phyloP scores from a whole-genome alignment of 2,797 vertebrate genomes.

The Accipiter superciliosus region DNA sequence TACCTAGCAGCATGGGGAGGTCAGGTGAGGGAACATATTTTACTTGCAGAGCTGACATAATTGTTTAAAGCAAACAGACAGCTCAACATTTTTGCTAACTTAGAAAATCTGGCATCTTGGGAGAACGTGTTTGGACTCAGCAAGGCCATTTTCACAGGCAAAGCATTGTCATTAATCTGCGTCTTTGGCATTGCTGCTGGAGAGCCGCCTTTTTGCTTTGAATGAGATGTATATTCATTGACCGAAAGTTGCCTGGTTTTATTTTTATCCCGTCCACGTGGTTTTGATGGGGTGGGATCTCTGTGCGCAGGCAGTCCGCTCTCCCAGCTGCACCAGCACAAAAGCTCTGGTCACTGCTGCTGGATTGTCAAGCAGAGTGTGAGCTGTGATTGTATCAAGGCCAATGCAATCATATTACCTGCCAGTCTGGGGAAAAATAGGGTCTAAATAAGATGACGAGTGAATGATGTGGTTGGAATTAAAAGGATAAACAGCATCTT shows the following conservation, averaged over 20 bases:
- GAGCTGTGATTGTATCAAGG: constrained; percentile 5
- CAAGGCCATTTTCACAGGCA: constrained; percentile 31
- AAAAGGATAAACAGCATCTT: constrained; percentile 34
- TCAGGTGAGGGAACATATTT: constrained; percentile 19
- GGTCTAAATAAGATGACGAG: constrained; percentile 8
- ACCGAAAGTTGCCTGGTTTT: constrained; percentile 18
- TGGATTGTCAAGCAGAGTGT: not conserved
- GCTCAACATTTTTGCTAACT: constrained; percentile 54
- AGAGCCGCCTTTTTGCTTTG: constrained; percentile 20
- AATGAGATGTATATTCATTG: constrained; percentile 27
- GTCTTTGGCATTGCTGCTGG: constrained; percentile 26
- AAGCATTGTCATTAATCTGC: constrained; percentile 33
- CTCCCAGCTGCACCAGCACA: constrained; percentile 39
- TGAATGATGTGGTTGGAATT: constrained; percentile 40
- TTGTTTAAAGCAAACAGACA: constrained; percentile 54
- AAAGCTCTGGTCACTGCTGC: constrained; percentile 31
- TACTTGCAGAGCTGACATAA: constrained; percentile 40
- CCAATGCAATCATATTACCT: constrained; percentile 40
- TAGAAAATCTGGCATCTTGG: constrained; percentile 28
- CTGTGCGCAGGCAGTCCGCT: not conserved
- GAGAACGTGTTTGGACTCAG: constrained; percentile 46
- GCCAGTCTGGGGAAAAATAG: constrained; percentile 16
- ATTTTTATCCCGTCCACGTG: not conserved
- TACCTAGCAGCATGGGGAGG: constrained; percentile 9
- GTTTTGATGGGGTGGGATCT: not conserved